phyloP scores from a whole-genome alignment of 2,888 invertebrate genomes.

The Shargacucullia verbasci region DNA sequence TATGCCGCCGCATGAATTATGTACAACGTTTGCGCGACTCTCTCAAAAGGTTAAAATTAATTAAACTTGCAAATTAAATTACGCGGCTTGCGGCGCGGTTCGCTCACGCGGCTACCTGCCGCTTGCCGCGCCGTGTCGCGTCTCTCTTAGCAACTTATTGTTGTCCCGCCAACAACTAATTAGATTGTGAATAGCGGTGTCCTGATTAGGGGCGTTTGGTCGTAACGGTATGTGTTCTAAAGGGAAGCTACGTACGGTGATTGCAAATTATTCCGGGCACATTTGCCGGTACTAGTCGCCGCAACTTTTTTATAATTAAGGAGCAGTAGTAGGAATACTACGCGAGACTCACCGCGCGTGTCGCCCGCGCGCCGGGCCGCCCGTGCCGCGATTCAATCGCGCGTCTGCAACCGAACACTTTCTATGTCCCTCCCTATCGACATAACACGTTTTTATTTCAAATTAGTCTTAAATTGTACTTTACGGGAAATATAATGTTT shows the following conservation, averaged over 20 bases:
- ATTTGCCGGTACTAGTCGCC: too few relatives aligned
- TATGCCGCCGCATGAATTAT: constrained; percentile 57
- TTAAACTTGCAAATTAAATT: constrained; percentile 79
- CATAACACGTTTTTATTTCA: too few relatives aligned
- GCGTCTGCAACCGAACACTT: not conserved
- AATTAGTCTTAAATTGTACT: too few relatives aligned
- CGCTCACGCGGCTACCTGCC: constrained; percentile 9
- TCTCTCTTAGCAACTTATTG: not conserved
- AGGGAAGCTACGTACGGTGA: too few relatives aligned
- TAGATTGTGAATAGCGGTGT: constrained; percentile 11
- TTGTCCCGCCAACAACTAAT: constrained; percentile 15
- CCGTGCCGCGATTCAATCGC: not conserved
- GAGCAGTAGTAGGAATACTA: too few relatives aligned
- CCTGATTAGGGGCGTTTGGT: not conserved
- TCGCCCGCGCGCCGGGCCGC: too few relatives aligned
- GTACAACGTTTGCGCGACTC: constrained; percentile 53
- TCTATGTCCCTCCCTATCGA: too few relatives aligned
- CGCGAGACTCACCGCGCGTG: too few relatives aligned
- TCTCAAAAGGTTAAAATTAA: constrained; percentile 75
- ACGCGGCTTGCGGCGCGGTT: constrained; percentile 54
- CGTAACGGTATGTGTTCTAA: not conserved
- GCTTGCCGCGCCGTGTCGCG: not conserved
- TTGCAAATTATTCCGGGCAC: too few relatives aligned
- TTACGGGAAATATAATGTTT: too few relatives aligned
- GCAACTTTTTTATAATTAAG: too few relatives aligned